Evolutionary conservation across 2,113 vertebrate species (phyloP).

Genomic region (Oxyura jamaicensis): DNA sequence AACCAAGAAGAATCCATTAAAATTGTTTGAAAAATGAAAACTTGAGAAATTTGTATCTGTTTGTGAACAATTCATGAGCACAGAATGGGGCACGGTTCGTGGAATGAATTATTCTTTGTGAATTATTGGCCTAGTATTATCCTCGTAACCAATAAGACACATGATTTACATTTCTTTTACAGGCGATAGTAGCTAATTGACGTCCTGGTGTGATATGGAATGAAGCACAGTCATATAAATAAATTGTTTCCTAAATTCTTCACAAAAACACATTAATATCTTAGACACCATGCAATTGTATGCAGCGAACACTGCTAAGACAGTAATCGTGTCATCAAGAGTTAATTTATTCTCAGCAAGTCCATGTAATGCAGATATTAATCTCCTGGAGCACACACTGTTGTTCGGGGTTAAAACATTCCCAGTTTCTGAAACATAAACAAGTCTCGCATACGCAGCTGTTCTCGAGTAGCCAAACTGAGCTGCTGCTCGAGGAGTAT

Average conservation of each 20-base stretch:
- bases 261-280: constrained; percentile 74
- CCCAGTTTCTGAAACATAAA: constrained; percentile 57
- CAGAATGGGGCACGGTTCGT: constrained; percentile 40
- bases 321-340: constrained; percentile 75
- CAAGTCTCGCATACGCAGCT: constrained; percentile 37
- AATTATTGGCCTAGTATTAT: constrained; percentile 63
- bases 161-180: constrained; percentile 72
- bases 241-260: constrained; percentile 73
- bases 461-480: background rate
- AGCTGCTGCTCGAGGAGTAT: background rate
- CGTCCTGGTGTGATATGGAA: constrained; percentile 73
- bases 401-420: constrained; percentile 67
- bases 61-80: constrained; percentile 46
- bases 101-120: constrained; percentile 68
- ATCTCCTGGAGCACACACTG: constrained; percentile 68
- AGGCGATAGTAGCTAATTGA: constrained; percentile 63
- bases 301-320: constrained; percentile 66
- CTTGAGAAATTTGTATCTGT: constrained; percentile 46
- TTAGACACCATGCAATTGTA: constrained; percentile 72
- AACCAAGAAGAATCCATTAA: constrained; percentile 11
- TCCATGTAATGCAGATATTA: constrained; percentile 75
- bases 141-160: constrained; percentile 60
- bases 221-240: constrained; percentile 69
- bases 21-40: constrained; percentile 31
- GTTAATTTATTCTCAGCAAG: constrained; percentile 78